phyloP scores from a whole-genome alignment of 2,797 vertebrate genomes.

The Pseudocheirus occidentalis region DNA sequence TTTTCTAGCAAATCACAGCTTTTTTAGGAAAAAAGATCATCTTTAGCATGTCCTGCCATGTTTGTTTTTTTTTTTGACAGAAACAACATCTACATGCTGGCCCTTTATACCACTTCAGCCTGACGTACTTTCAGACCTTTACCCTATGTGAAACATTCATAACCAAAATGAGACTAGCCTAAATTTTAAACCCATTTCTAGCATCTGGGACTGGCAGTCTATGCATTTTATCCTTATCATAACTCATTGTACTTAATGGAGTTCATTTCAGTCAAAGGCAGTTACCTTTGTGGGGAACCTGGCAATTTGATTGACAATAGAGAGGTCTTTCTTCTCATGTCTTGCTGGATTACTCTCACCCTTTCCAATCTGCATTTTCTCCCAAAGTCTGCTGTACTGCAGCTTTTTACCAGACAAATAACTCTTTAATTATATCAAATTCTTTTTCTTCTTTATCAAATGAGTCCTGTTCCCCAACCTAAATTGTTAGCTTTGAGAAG shows the following conservation, averaged over 20 bases:
- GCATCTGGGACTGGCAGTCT: conserved; percentile 48
- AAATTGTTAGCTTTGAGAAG: not conserved
- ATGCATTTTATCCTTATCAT: conserved; percentile 45
- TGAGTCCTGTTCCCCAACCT: not conserved
- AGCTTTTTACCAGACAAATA: not conserved
- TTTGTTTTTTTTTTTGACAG: conserved; percentile 69
- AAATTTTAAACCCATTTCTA: conserved; percentile 54
- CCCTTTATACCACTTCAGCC: conserved; percentile 46
- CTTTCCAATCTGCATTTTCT: not conserved
- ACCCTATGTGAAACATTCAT: conserved; percentile 48
- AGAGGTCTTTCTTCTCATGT: not conserved
- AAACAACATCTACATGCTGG: conserved; percentile 27
- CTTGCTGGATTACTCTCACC: not conserved
- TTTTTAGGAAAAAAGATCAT: conserved; percentile 63
- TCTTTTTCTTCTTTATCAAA: not conserved
- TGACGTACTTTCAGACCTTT: conserved; percentile 38
- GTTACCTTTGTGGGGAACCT: conserved; percentile 19
- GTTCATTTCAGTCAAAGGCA: conserved; percentile 43
- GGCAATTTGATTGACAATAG: conserved; percentile 25
- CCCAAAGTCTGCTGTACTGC: not conserved
- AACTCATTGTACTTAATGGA: not conserved
- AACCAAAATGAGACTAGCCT: conserved; percentile 52
- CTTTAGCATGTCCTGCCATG: conserved; percentile 56
- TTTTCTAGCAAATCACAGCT: conserved; percentile 62
- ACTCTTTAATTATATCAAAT: not conserved